phyloP scores from a whole-genome alignment of 2,797 vertebrate genomes.

The Coranthus polyacanthus region DNA sequence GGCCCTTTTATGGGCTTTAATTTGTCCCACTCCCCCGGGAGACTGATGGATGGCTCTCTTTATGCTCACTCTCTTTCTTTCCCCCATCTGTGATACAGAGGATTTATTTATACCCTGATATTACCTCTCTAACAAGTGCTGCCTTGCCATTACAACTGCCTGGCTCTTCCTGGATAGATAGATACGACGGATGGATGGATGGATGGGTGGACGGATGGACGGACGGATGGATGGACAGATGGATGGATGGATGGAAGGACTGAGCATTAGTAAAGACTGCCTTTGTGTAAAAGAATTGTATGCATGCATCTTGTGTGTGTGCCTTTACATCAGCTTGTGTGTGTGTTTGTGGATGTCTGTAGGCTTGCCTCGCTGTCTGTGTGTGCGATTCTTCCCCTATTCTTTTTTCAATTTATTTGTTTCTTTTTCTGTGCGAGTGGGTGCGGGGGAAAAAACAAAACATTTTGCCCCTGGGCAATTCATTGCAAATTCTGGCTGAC shows the following conservation, averaged over 20 bases:
- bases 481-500: conserved; percentile 78
- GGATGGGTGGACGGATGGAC: conserved; percentile 42
- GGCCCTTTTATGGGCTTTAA: conserved; percentile 86
- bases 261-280: conserved; percentile 1
- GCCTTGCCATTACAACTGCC: conserved; percentile 68
- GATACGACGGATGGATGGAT: conserved; percentile 26
- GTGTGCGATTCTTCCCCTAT: conserved; percentile 40
- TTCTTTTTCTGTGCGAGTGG: conserved; percentile 54
- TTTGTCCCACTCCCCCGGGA: conserved; percentile 83
- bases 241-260: conserved; percentile 43
- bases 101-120: conserved; percentile 85
- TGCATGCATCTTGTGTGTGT: neutral
- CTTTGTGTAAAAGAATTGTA: conserved; percentile 5
- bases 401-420: conserved; percentile 58
- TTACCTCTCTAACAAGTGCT: conserved; percentile 85
- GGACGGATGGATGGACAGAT: conserved; percentile 35
- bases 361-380: conserved; percentile 17
- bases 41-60: conserved; percentile 85
- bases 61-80: conserved; percentile 82
- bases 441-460: conserved; percentile 58
- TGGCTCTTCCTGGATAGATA: conserved; percentile 46
- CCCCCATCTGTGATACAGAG: conserved; percentile 83
- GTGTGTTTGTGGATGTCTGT: conserved; percentile 26
- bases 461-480: conserved; percentile 79
- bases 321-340: neutral